phyloP scores from a whole-genome alignment of 2,888 invertebrate species.

The Globia sparganii region DNA sequence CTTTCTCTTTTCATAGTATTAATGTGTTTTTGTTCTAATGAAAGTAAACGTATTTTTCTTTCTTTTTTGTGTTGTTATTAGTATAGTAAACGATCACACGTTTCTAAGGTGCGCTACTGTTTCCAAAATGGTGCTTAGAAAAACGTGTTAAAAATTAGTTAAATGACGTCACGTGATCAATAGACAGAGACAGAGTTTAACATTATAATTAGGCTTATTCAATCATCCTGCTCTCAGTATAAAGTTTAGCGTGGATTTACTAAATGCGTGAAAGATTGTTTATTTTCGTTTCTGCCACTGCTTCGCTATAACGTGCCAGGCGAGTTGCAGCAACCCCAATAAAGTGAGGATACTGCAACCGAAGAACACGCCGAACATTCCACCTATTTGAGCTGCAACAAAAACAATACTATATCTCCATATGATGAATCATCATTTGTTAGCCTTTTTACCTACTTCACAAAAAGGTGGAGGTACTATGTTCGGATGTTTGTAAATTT shows the following conservation, averaged over 20 bases:
- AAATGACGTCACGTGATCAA: neutral
- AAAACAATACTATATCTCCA: neutral
- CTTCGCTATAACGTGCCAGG: constrained; percentile 24
- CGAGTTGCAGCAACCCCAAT: constrained; percentile 73
- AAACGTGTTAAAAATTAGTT: neutral
- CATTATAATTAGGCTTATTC: neutral
- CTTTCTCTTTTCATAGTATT: neutral
- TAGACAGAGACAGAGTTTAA: neutral
- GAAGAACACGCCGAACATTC: constrained; percentile 83
- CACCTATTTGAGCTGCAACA: constrained; percentile 82
- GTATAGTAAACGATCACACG: neutral
- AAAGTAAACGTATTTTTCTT: neutral
- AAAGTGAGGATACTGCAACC: constrained; percentile 84
- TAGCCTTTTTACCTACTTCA: too few species aligned
- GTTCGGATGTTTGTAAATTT: too few species aligned
- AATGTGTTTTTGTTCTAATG: neutral
- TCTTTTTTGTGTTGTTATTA: neutral
- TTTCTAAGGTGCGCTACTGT: neutral
- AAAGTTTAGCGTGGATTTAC: neutral
- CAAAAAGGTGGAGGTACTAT: too few species aligned
- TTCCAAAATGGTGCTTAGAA: neutral
- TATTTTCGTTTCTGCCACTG: constrained; percentile 1
- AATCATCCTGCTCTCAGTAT: neutral
- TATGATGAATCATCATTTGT: neutral
- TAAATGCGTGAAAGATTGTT: neutral